Base-by-base conservation (phyloP, 2,797 vertebrate genomes). In the Siniperca obscura region DNA sequence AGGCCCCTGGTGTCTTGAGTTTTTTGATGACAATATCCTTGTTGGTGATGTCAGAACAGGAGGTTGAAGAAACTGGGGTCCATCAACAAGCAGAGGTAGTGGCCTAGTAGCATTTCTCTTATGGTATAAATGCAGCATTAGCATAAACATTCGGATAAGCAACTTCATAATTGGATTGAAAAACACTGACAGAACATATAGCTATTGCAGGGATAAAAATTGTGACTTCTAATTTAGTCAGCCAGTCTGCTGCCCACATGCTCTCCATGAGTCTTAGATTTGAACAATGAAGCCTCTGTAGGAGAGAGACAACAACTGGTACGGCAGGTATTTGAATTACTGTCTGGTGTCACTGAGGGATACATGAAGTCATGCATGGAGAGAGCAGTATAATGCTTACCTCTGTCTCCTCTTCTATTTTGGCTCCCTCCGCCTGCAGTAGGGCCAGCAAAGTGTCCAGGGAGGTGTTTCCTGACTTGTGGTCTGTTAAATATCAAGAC, bases 351-450 rank as follows among this genome's bases (percentile, higher is more conserved):
- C 36, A 48, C 21, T 4, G n/a, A 46, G 46, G 38, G 76, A 83
- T 1, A 22, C 42, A 50, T 86, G 56, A 81, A 27, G 44, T 89
- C 78, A 86, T 70, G 62, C 16, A 16, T 56, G 46, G 30, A 72
- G 64, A 62, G 25, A 59, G 21, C 5, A 16, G 60, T 1, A 55
- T n/a, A 62, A 66, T 7, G 61, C 94, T 94, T 94, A 99, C 98
- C 97, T 99, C 98, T 0, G 98, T 99, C 93, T 99, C 98, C 74
- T 99, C 98, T 86, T 99, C 98, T 40, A 99, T 98, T 93, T 99
- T 99, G 11, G 98, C 98, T 86, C 98, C 98, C 89, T 99, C 98
- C 0, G 98, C 91, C 92, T 99, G 98, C 74, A 99, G 97, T 55
- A 99, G 94, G 0, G 98, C 98, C 30, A 99, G 92, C 77, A 99